Evolutionary conservation across 2,888 invertebrate species (phyloP), one percentile per base, ranked within the genome.

Genomic region (Penaeus monodon): DNA sequence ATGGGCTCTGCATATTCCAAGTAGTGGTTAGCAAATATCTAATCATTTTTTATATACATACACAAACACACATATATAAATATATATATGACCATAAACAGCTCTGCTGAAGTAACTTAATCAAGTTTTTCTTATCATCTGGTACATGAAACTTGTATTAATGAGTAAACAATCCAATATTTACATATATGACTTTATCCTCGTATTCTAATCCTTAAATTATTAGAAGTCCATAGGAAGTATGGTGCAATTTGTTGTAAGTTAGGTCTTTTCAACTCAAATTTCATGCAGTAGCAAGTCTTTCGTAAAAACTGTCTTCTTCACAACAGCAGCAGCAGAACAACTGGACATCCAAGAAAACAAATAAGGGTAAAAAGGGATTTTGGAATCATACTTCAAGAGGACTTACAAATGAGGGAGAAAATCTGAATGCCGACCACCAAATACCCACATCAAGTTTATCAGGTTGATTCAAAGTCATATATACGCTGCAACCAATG

Each of bases 161-260:
- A 77, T 77, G 77, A 77, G 77, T 73, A 57, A 82, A 82, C 82
- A 82, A 82, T 82, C 82, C 82, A 82, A 73, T 82, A 82, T 82
- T 73, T 82, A 82, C 82, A 82, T 38, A 66, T 66, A 80, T 80
- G 57, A 77, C 57, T 27, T 22, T 22, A 57, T 77, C 17, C 22
- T 27, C 27, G 24, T 38, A 22, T 22, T 77, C 22, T 44, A 22
- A 27, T 77, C 7, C 38, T 77, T 77, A 49, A 44, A 20, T 57
- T 57, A 57, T 57, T 57, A 57, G 57, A 57, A 57, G 57, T 57
- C 57, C 57, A 57, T 57, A 57, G 57, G 57, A 57, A 57, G 57
- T 57, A 57, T 57, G 57, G 57, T 57, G 57, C 57, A 57, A 57
- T 57, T 57, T 57, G 57, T 57, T 57, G 57, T 12, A 17, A 57